A percentile compares a stretch with the other conserved stretches of the same genome.
phyloP scores from a whole-genome alignment of 2,113 vertebrate species.

The Murina feae region DNA sequence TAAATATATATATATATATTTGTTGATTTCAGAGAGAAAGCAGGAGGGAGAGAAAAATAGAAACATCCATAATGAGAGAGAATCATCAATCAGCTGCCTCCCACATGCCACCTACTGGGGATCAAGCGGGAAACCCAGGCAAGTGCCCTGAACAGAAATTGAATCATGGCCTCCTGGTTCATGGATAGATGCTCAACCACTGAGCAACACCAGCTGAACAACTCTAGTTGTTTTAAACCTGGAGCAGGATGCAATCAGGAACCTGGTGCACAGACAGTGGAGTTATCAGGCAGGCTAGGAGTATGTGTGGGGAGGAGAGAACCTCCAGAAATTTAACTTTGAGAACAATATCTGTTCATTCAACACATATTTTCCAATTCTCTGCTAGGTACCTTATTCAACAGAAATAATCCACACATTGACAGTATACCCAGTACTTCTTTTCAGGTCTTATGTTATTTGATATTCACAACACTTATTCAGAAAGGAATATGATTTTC shows the following conservation, averaged over 20 bases:
- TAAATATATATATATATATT: too few relatives aligned
- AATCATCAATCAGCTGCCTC: too few relatives aligned
- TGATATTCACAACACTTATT: neutral
- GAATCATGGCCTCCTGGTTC: too few relatives aligned
- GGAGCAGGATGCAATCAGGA: neutral
- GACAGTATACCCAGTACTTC: neutral
- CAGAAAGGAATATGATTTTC: constrained; percentile 24
- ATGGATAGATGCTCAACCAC: too few relatives aligned
- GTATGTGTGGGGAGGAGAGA: neutral
- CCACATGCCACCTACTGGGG: too few relatives aligned
- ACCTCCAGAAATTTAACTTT: neutral
- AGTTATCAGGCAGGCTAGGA: neutral
- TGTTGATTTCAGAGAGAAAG: too few relatives aligned
- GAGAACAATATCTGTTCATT: neutral
- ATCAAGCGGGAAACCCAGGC: too few relatives aligned
- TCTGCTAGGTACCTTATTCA: neutral
- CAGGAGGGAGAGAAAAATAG: too few relatives aligned
- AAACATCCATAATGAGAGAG: too few relatives aligned
- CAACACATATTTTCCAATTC: neutral
- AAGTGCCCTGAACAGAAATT: too few relatives aligned
- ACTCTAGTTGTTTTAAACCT: neutral
- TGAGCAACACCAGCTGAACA: too few relatives aligned
- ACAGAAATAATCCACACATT: neutral
- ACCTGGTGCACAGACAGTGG: neutral
- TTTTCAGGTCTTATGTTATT: neutral